phyloP scores from a whole-genome alignment of 2,888 invertebrate species.

The Parasteatoda lunata region DNA sequence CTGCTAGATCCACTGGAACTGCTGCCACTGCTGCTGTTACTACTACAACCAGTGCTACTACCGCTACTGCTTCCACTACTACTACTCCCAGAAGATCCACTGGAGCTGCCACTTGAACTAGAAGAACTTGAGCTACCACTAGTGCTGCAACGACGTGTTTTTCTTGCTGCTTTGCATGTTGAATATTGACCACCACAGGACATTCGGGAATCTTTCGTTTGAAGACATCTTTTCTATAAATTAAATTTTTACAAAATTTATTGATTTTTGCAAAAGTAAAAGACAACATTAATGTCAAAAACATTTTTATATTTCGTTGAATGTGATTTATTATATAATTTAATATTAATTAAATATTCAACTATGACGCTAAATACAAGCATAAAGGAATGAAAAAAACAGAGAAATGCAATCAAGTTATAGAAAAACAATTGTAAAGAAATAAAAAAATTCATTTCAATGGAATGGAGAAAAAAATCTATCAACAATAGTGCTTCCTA shows the following conservation, averaged over 20 bases:
- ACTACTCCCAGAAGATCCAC: constrained; percentile 46
- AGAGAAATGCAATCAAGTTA: too few species aligned
- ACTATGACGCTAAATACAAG: too few species aligned
- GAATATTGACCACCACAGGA: constrained; percentile 39
- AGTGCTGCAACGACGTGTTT: constrained; percentile 53
- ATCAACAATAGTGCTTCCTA: too few species aligned
- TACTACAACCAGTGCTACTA: constrained; percentile 42
- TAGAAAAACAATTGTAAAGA: too few species aligned
- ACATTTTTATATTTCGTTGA: too few species aligned
- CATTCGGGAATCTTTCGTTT: constrained; percentile 54
- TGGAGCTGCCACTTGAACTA: constrained; percentile 54
- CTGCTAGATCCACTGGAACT: constrained; percentile 48
- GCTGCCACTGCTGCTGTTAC: constrained; percentile 49
- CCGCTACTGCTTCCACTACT: constrained; percentile 53
- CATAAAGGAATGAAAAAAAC: too few species aligned
- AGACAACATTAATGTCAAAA: too few species aligned
- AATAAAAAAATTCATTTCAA: too few species aligned
- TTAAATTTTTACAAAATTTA: not conserved
- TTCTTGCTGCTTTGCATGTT: constrained; percentile 38
- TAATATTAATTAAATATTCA: too few species aligned
- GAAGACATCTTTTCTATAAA: constrained; percentile 46
- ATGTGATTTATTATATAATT: too few species aligned
- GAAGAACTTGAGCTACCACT: constrained; percentile 61
- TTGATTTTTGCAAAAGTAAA: too few species aligned
- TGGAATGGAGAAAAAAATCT: too few species aligned